Base-by-base conservation (phyloP, 2,888 invertebrate genomes). In the Ceriagrion tenellum region DNA sequence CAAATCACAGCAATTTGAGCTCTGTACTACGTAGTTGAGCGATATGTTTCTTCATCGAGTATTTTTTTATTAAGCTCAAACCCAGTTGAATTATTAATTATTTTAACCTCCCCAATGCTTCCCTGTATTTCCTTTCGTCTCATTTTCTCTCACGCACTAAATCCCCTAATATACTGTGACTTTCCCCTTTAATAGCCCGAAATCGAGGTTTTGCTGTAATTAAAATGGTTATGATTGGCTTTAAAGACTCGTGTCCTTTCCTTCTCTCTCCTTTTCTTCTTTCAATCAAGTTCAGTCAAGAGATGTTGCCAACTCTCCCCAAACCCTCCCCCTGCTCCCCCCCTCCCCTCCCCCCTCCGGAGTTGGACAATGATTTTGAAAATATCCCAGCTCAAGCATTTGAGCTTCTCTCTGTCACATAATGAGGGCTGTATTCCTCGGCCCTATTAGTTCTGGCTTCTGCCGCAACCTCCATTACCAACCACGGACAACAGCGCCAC, bases 131-230 rank as follows among this genome's bases (percentile, higher is more conserved):
- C 47, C 47, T 47, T 47, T 47, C 47, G 47, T 69, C 69, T 69
- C 69, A 6, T 6, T 26, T 69, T 69, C n/a, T 26, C 10, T 69
- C 69, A 26, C 47, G 2, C 47, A 47, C 2, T 4, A 47, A 47
- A 47, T 47, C 47, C n/a, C n/a, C 69, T 4, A 0, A 23, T 69
- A 10, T 69, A 6, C 69, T n/a, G 69, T 8, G 26, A 69, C 69
- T 26, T 69, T 69, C 26, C 63, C 69, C 69, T 69, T 69, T 69
- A 69, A 69, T n/a, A n/a, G 26, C 69, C 23, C n/a, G 23, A 69
- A n/a, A 69, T 69, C 69, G 69, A 69, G 69, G 69, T 69, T 69
- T 69, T n/a, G n/a, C 69, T 69, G n/a, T 69, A 69, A 69, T 69
- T 69, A 69, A 69, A 69, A 47, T n/a, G 69, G 69, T 26, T 69